These are phyloP conservation scores for Drosophila greeni DNA, from an alignment of 2,888 invertebrate species.

Conservation along the genomic window DNA sequence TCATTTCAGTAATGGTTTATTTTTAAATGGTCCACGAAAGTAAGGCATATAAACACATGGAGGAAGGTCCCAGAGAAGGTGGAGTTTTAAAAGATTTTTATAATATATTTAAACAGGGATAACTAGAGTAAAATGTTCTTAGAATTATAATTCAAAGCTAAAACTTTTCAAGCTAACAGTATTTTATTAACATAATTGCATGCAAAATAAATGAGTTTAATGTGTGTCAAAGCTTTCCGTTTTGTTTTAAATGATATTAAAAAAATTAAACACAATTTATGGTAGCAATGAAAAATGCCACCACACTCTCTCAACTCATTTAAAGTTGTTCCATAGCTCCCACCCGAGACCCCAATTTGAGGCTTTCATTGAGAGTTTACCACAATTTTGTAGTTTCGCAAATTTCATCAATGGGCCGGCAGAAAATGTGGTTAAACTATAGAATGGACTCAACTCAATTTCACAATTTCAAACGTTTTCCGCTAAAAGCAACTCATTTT, in stretches of 20 bases:
- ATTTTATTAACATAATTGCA: neutral
- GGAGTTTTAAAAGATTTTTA: neutral
- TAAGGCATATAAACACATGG: constrained; percentile 27
- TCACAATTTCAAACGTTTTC: constrained; percentile 58
- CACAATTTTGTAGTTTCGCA: constrained; percentile 40
- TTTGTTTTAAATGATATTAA: neutral
- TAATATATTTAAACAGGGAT: neutral
- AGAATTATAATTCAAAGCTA: neutral
- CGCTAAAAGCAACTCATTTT: constrained; percentile 63
- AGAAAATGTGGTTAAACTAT: constrained; percentile 34
- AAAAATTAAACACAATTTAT: neutral
- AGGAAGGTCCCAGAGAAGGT: neutral
- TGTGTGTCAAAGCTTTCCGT: neutral
- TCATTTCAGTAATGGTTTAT: constrained; percentile 43
- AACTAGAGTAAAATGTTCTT: neutral
- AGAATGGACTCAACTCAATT: constrained; percentile 42
- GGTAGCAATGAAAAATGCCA: neutral
- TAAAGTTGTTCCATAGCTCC: constrained; percentile 1
- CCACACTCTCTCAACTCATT: constrained; percentile 1
- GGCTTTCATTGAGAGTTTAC: constrained; percentile 35
- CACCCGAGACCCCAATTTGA: neutral
- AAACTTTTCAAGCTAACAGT: neutral
- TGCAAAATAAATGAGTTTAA: neutral
- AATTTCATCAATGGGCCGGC: constrained; percentile 30
- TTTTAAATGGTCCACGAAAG: constrained; percentile 32